Evolutionary conservation across 2,797 vertebrate species (phyloP), one percentile per base, ranked within the genome.

Genomic region (Perdix hodgsoniae): DNA sequence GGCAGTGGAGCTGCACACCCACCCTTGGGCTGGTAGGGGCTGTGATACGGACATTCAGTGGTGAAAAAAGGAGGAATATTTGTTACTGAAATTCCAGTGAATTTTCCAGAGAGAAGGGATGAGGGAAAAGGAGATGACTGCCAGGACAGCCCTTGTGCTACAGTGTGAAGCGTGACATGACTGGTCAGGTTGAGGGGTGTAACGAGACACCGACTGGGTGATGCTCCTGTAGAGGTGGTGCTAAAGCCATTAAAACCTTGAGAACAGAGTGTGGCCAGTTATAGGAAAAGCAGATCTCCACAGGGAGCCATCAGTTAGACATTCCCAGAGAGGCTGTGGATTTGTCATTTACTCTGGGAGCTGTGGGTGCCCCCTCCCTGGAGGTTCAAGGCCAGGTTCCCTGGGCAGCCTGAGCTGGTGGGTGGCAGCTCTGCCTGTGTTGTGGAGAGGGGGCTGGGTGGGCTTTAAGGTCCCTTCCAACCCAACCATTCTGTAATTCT

Each of bases 241-340:
- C 94, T 95, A 95, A 96, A 94, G 76, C 66, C 79, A 94, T 95
- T 94, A 95, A 47, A 70, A n/a, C 40, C 39, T 44, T 14, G 63
- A n/a, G 14, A 83, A 37, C 33, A 75, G 56, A 88, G 63, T 3
- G 2, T 60, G 78, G 83, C 44, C 77, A 24, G 67, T 85, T 93
- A 95, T 96, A 83, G 83, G 89, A 91, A 96, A 96, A 96, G 74
- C 91, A 94, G 95, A 95, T 74, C 90, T 83, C 42, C 44, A 23
- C 35, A 67, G 77, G 88, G 86, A 92, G 77, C 49, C 57, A 65
- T 64, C 70, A 91, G 65, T 81, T 13, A 88, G 76, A 57, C 5
- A 2, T 86, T 95, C 86, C 91, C 92, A 54, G 52, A 54, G 52
- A 31, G 29, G 52, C 52, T 54, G 29, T 54, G 52, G 10, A 31